Evolutionary conservation across 2,797 vertebrate genomes (phyloP), one percentile per base, ranked within the genome.

Genomic region (Monodelphis domestica): DNA sequence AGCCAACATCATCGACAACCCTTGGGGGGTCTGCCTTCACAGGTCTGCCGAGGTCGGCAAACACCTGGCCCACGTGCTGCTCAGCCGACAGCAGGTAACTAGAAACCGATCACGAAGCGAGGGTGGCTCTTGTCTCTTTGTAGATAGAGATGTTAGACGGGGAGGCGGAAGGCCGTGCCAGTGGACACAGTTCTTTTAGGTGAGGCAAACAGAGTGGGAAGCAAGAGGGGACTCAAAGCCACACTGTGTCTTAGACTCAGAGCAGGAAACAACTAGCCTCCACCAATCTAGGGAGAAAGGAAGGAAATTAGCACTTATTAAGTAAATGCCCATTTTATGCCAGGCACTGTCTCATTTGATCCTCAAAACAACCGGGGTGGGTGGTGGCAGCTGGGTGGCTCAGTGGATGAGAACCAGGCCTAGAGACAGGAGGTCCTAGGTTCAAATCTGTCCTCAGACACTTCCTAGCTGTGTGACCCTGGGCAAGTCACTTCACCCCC

Each of bases 1-100:
- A 0, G 99, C 99, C 96, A 99, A 98, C 5, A 98, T 99, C 97
- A 99, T 99, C 2, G 99, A 99, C 98, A 99, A 99, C 97, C 99
- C 99, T 24, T 99, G 99, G 99, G 99, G 99, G 0, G 99, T 99
- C 91, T 99, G 99, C 96, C 99, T 99, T 92, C 99, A 99, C 57
- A 99, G 99, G 17, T 99, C 99, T 0, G 99, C 99, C 0, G 99
- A 99, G 95, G 99, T 99, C 50, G 99, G 99, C 94, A 99, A 99
- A 94, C 99, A 99, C 95, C 98, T 99, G 88, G 99, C 99, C 0
- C 99, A 99, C 92, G 98, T 99, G 91, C 98, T 99, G 91, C 99
- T 99, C 96, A 99, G 98, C 94, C 97, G 99, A 53, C 99, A 99
- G 96, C 99, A 99, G 99, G 99, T 99, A 98, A 96, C 1, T 0